Conservation (phyloP, 2,888 invertebrate species). For the Crematogaster levior region DNA sequence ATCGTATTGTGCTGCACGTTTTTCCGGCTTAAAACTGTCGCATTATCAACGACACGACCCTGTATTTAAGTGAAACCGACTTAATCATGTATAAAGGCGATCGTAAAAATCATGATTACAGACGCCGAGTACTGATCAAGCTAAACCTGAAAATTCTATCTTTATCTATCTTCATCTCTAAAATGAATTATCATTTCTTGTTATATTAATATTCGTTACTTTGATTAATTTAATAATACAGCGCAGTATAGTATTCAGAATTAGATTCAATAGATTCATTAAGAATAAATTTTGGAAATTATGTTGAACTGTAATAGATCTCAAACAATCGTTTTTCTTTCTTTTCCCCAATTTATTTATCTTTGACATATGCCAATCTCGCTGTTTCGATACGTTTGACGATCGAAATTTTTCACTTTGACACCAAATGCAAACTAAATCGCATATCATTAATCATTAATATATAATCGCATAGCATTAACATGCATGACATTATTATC, state of each 20-base stretch:
- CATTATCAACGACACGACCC: constrained; percentile 3
- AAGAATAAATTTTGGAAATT: too few species aligned
- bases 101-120: constrained; percentile 25
- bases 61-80: background rate
- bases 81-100: constrained; percentile 19
- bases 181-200: background rate
- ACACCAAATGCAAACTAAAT: background rate
- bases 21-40: constrained; percentile 2
- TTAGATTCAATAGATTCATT: too few species aligned
- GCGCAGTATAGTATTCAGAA: background rate
- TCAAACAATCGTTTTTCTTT: background rate
- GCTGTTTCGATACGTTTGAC: background rate
- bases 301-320: background rate
- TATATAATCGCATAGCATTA: too few species aligned
- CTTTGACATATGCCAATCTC: background rate
- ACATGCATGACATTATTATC: background rate
- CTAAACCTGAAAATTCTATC: background rate
- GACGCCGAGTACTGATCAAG: background rate
- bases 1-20: background rate
- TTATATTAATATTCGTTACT: background rate
- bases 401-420: background rate
- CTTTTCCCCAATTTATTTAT: background rate
- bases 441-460: too few species aligned
- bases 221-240: background rate
- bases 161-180: background rate